These are phyloP conservation scores for Nixonia krombeini DNA, from an alignment of 1,140 invertebrate genomes.

Conservation along the genomic window DNA sequence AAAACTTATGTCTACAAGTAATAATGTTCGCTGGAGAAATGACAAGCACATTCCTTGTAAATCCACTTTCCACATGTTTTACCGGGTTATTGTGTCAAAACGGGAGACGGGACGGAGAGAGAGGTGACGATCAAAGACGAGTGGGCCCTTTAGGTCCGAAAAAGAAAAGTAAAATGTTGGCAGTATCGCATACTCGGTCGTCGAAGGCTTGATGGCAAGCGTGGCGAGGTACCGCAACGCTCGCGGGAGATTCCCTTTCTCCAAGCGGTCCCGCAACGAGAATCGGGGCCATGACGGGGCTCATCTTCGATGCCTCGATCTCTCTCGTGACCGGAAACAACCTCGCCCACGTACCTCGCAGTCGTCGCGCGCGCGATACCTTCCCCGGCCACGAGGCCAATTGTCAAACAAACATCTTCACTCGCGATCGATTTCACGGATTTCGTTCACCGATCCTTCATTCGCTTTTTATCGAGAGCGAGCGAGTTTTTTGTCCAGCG, in stretches of 20 bases:
- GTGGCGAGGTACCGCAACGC: constrained; percentile 3
- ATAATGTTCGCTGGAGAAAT: too few species aligned
- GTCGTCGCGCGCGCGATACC: constrained; percentile 24
- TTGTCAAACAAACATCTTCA: constrained; percentile 34
- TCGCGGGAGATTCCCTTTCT: constrained; percentile 17
- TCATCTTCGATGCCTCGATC: constrained; percentile 24
- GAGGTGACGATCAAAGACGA: not conserved
- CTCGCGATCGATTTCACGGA: constrained; percentile 13
- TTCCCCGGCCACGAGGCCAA: constrained; percentile 26
- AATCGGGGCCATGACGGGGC: constrained; percentile 11
- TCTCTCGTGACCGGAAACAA: constrained; percentile 49
- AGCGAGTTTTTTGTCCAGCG: too few species aligned
- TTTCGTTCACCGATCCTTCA: too few species aligned
- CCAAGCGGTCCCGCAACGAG: constrained; percentile 2
- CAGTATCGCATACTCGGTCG: not conserved
- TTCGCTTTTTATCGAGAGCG: too few species aligned
- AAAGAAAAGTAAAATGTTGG: too few species aligned
- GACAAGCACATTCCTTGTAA: too few species aligned
- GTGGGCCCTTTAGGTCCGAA: not conserved
- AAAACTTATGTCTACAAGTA: too few species aligned
- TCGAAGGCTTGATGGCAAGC: not conserved
- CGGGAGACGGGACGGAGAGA: not conserved
- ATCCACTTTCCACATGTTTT: too few species aligned
- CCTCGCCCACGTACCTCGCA: constrained; percentile 43
- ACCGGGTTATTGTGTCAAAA: too few species aligned